Base-by-base conservation (phyloP, 2,797 vertebrate species). In the Iguana delicatissima region DNA sequence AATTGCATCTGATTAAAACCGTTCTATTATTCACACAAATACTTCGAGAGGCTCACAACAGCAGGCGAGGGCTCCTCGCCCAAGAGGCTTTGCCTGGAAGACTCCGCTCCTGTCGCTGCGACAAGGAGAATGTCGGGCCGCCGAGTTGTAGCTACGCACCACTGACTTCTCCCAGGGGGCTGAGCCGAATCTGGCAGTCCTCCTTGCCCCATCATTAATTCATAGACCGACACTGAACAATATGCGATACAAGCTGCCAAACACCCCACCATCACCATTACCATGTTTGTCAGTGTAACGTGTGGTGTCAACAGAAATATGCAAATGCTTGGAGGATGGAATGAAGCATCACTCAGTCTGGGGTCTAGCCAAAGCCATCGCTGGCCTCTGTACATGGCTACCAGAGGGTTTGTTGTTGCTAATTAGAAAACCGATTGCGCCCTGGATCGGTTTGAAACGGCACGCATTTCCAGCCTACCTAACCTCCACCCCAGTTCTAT, bases 1-100 rank as follows among this genome's bases (percentile, higher is more conserved):
- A 97, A 97, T 97, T 96, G 96, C 96, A 96, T 96, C 97, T 97
- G 97, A 97, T 97, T 97, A 97, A 96, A 97, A 97, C 95, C 0
- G 90, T 96, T 95, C 95, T 96, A 93, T 97, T 97, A 96, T 97
- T 97, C 96, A 95, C 94, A 52, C 94, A 95, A 94, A 67, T 92
- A 92, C 87, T 90, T 80, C 92, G 16, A 92, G 94, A 94, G 52
- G 87, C 87, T 92, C 87, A 64, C 3, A 32, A 1, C 38, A 2
- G 91, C 88, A 14, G 13, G 4, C 87, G 88, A 12, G 22, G 93
- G 88, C 87, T 85, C 73, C 91, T 90, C 32, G 95, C 84, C 52
- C 88, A 35, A 87, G 93, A 92, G 91, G 0, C 83, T 67, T 80
- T 88, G 88, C 92, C 93, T 14, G 7, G 38, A 90, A 90, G 62